phyloP scores from a whole-genome alignment of 23 tunicate species.

The Styela plicata region DNA sequence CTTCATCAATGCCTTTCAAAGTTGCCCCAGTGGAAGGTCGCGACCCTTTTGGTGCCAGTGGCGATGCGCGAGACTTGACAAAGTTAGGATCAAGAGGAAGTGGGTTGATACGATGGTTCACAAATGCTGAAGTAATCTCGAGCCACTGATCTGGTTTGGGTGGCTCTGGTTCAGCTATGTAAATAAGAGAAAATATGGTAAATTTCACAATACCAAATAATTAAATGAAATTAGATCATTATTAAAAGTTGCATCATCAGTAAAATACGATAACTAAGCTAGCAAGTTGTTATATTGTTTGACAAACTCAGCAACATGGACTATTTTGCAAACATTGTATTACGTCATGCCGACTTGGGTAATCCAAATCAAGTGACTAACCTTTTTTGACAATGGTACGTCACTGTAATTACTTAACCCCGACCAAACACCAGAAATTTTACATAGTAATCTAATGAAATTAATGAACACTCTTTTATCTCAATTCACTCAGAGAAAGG shows the following conservation, averaged over 20 bases:
- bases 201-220: background rate
- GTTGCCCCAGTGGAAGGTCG: constrained; percentile 42
- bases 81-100: constrained; percentile 23
- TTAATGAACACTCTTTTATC: too few species aligned
- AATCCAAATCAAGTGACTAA: too few species aligned
- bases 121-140: constrained; percentile 58
- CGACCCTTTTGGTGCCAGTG: constrained; percentile 29
- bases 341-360: too few species aligned
- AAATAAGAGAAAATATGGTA: background rate
- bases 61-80: constrained; percentile 30
- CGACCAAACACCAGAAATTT: too few species aligned
- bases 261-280: background rate
- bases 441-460: too few species aligned
- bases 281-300: background rate
- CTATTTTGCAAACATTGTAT: too few species aligned
- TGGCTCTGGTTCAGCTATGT: constrained; percentile 44
- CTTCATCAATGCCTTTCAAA: constrained; percentile 30
- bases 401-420: too few species aligned
- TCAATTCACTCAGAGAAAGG: too few species aligned
- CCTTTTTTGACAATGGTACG: too few species aligned
- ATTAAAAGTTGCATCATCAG: background rate
- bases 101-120: constrained; percentile 44
- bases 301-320: background rate
- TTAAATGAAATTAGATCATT: background rate
- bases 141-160: constrained; percentile 86